Evolutionary conservation across 2,888 invertebrate genomes (phyloP), one percentile per base, ranked within the genome.

Genomic region (Plagodis dolabraria): DNA sequence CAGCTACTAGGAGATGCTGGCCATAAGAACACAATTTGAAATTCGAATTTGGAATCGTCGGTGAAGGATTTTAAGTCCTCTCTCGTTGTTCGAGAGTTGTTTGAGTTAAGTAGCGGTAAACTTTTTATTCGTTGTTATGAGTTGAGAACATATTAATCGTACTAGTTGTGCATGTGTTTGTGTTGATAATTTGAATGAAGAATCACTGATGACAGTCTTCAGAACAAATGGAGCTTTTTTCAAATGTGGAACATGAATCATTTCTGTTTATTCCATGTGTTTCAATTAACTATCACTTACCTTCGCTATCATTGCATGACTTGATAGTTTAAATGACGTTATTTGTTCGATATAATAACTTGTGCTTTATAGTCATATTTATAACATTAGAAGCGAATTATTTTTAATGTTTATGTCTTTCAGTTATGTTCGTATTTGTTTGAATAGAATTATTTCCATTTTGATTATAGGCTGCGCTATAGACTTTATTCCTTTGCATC

Each of bases 61-160:
- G 85, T 86, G 87, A 87, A 89, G 89, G 90, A 90, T 87, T 90
- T 89, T 90, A 88, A 87, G 85, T 88, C 88, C 88, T 89, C 85
- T 86, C 83, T 82, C 83, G 82, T 85, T 83, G 84, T 82, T 85
- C 82, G 85, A 89, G 87, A 88, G 82, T 80, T 80, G 81, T 86
- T 84, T 86, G 75, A 83, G 76, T 78, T 83, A 83, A 80, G 82
- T 90, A 89, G 89, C 87, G 86, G 89, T 89, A 87, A 82, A 88
- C 87, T 85, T 68, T 64, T 64, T 61, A 64, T 59, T 33, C 12
- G 73, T 77, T 80, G 82, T 81, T 85, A 83, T 85, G 83, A 81
- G 83, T 82, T 83, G 79, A 76, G 79, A 83, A 86, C 83, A 83
- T 87, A 89, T 87, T 89, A 87, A 89, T 89, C 87, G 83, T 83